phyloP scores from a whole-genome alignment of 2,113 vertebrate genomes.

The Pitta sordida region DNA sequence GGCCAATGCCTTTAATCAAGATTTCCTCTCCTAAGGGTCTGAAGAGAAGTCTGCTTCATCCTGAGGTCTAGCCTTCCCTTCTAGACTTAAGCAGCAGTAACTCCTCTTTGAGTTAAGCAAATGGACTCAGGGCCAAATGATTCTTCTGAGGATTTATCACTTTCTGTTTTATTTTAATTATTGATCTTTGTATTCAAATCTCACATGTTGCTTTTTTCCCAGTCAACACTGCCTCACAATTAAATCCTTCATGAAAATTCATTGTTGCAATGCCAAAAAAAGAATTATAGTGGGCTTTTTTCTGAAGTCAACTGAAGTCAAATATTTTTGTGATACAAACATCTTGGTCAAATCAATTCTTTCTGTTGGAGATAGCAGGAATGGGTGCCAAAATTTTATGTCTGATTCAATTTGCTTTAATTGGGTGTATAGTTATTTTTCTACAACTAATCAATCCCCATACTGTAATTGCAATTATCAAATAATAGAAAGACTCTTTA shows the following conservation, averaged over 20 bases:
- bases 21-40: neutral
- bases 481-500: constrained; percentile 26
- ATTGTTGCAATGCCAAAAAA: neutral
- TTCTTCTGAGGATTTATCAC: neutral
- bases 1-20: neutral
- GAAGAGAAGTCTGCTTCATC: neutral
- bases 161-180: neutral
- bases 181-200: neutral
- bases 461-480: constrained; percentile 30
- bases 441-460: constrained; percentile 27
- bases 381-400: constrained; percentile 1
- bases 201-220: neutral
- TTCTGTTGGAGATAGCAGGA: neutral
- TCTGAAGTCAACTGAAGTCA: neutral
- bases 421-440: constrained; percentile 41
- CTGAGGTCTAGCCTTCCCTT: neutral
- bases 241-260: neutral
- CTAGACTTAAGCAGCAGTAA: neutral
- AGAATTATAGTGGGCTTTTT: neutral
- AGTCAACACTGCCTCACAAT: neutral
- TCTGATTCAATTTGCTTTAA: constrained; percentile 33
- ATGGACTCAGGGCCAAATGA: neutral
- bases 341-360: neutral
- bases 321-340: neutral
- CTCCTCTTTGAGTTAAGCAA: neutral